phyloP scores from a whole-genome alignment of 2,113 vertebrate genomes.

The Oryzias woworae region DNA sequence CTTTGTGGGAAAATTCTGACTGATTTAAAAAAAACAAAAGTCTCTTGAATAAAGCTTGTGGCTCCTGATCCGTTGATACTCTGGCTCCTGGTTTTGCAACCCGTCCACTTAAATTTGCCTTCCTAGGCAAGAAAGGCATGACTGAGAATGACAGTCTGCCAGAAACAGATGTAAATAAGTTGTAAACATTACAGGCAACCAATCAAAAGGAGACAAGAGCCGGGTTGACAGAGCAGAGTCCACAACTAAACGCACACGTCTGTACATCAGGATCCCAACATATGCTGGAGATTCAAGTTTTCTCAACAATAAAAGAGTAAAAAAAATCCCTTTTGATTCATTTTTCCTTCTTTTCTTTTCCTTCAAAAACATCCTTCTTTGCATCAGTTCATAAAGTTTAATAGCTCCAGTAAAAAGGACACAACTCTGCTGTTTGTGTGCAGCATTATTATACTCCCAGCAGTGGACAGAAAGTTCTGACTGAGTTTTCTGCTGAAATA shows the following conservation, averaged over 20 bases:
- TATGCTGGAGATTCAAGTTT: neutral
- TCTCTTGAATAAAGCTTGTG: neutral
- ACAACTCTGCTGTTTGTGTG: too few species aligned
- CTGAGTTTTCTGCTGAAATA: too few species aligned
- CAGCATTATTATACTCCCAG: too few species aligned
- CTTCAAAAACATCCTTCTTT: too few species aligned
- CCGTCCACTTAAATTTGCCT: constrained; percentile 38
- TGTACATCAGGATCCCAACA: neutral
- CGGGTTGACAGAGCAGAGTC: constrained; percentile 59
- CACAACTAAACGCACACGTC: constrained; percentile 10
- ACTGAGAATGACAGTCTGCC: constrained; percentile 57
- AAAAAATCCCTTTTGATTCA: too few species aligned
- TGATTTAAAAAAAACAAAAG: neutral
- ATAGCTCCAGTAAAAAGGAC: too few species aligned
- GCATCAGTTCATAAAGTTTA: too few species aligned
- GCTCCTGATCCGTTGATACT: constrained; percentile 42
- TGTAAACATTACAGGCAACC: constrained; percentile 36
- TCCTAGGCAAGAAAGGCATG: constrained; percentile 43
- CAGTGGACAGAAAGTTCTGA: too few species aligned
- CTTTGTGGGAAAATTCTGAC: constrained; percentile 1
- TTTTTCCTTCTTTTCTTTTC: too few species aligned
- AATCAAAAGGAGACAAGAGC: constrained; percentile 37
- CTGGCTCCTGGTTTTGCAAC: constrained; percentile 39
- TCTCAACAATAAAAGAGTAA: too few species aligned
- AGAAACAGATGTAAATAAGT: constrained; percentile 47